A percentile compares a stretch with the other conserved stretches of the same genome.
phyloP scores from a whole-genome alignment of 2,113 vertebrate species.

The Scortum barcoo region DNA sequence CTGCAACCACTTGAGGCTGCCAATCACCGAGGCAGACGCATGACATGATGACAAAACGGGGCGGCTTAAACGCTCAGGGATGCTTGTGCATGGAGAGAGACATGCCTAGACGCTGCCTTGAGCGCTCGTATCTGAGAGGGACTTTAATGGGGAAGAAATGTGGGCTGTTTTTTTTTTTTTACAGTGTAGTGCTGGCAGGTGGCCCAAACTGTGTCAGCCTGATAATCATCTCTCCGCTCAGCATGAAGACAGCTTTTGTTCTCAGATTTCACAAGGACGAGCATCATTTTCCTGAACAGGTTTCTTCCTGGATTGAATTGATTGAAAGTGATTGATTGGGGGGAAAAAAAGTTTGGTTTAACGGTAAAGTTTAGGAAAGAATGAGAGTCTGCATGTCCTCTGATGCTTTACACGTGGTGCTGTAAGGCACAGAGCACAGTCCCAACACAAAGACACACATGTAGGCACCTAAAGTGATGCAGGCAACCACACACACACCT shows the following conservation, averaged over 20 bases:
- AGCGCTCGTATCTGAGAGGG: slow-evolving; percentile 70
- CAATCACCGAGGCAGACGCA: slow-evolving; percentile 91
- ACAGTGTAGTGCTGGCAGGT: slow-evolving; percentile 81
- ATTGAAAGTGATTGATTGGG: slow-evolving; percentile 68
- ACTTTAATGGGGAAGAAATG: slow-evolving; percentile 78
- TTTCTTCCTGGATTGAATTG: slow-evolving; percentile 56
- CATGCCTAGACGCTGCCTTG: slow-evolving; percentile 78
- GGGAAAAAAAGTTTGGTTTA: slow-evolving; percentile 39
- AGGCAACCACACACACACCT: slow-evolving; percentile 42
- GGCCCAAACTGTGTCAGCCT: slow-evolving; percentile 77
- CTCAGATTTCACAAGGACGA: slow-evolving; percentile 62
- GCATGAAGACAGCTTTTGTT: slow-evolving; percentile 75
- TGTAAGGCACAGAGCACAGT: neutral
- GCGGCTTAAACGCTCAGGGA: slow-evolving; percentile 86
- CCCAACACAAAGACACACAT: slow-evolving; percentile 4
- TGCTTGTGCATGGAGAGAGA: slow-evolving; percentile 76
- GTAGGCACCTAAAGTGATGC: neutral
- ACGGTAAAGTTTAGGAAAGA: slow-evolving; percentile 40
- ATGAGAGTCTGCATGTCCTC: neutral
- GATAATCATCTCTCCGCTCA: slow-evolving; percentile 79
- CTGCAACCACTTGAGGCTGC: slow-evolving; percentile 96
- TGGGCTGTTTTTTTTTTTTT: slow-evolving; percentile 75
- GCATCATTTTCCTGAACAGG: slow-evolving; percentile 45
- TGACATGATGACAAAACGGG: slow-evolving; percentile 83
- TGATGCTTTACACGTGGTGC: neutral